Evolutionary conservation across 2,797 vertebrate genomes (phyloP).

Genomic region (Lutjanus campechanus): DNA sequence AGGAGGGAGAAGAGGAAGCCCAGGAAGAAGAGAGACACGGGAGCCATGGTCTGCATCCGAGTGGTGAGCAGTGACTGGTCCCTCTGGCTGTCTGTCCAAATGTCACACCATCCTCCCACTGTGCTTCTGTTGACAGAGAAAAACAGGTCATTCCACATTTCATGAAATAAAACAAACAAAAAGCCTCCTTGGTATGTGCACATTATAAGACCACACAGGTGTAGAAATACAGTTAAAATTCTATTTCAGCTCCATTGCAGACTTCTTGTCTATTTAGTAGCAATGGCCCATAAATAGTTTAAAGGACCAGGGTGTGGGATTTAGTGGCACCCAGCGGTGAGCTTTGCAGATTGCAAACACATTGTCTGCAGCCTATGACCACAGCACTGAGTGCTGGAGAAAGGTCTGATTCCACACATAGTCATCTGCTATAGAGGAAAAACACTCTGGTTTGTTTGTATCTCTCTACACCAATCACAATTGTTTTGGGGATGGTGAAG

Average conservation of each 20-base stretch:
- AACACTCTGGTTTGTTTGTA: too few species aligned
- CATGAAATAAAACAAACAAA: background rate
- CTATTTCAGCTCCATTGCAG: background rate
- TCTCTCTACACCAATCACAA: too few species aligned
- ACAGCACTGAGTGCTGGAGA: too few species aligned
- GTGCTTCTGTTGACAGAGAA: slow-evolving; percentile 58
- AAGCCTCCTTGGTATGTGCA: background rate
- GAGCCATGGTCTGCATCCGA: slow-evolving; percentile 70
- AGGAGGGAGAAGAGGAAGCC: slow-evolving; percentile 71
- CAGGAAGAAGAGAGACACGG: slow-evolving; percentile 62
- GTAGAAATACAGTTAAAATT: background rate
- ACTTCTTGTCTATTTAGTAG: slow-evolving; percentile 1
- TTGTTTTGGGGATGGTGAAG: too few species aligned
- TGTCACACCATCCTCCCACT: slow-evolving; percentile 78
- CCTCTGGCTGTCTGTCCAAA: slow-evolving; percentile 39
- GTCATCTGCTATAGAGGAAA: too few species aligned
- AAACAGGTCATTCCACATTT: slow-evolving; percentile 10
- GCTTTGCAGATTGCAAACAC: too few species aligned
- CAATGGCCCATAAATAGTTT: background rate
- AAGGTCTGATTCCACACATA: too few species aligned
- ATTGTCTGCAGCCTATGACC: too few species aligned
- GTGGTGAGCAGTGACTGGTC: slow-evolving; percentile 47
- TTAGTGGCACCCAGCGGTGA: too few species aligned
- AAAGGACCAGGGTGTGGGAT: too few species aligned
- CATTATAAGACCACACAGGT: background rate